Evolutionary conservation across 2,113 vertebrate genomes (phyloP), one percentile per base, ranked within the genome.

Genomic region (Odocoileus hemionus): DNA sequence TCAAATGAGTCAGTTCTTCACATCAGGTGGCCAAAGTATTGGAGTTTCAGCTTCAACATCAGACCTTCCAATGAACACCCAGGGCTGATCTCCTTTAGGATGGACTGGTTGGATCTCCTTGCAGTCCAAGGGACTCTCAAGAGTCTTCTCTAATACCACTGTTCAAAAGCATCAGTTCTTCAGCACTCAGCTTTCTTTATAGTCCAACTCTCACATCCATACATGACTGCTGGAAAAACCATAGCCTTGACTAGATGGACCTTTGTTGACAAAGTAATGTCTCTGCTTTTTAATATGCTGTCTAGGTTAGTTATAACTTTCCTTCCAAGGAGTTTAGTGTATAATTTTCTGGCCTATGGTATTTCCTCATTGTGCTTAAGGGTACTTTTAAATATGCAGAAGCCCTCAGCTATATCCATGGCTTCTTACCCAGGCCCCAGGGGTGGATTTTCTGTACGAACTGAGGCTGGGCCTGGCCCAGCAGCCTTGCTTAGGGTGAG

Each of bases 401-500:
- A 54, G 45, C 47, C 26, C 76, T 80, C 36, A 74, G 60, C 50
- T 19, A 23, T 61, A 21, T 12, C 23, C 28, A 5, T 82, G 55
- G 55, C 47, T 94, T 83, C 28, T 76, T 39, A 19, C n/a, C 19
- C 23, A 16, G 90, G 82, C 82, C 13, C 45, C 23, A 58, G 21
- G 55, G 45, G 15, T 33, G n/a, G 36, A 10, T 19, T 3, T 52
- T 36, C 30, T 0, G 0, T 14, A 19, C 0, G 3, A n/a, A 33
- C 86, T 55, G 50, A 86, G 21, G 6, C 17, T 39, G 30, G 43
- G 36, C 80, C 96, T 80, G 21, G 43, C 13, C 12, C 0, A 14
- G 28, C 9, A 55, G 58, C n/a, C 1, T 78, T 76, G 58, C 28
- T 64, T 12, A 9, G 2, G 33, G 9, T 43, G 17, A 1, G 2